Conservation (phyloP, 2,797 vertebrate species). For the Myripristis jacobus region DNA sequence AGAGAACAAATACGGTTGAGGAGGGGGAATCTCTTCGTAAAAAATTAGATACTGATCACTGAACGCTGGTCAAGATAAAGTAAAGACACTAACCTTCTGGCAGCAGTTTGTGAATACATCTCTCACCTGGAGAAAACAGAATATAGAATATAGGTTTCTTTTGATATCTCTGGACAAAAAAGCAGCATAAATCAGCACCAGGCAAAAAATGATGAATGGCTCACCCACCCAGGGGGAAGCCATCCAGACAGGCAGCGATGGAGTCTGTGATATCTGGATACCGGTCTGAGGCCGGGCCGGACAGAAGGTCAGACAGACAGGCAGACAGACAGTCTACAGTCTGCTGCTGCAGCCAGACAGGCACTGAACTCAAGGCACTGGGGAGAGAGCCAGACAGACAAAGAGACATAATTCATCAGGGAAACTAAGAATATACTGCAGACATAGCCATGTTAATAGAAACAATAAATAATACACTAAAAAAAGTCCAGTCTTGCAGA, state of each 20-base stretch:
- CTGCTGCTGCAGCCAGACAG: constrained; percentile 76
- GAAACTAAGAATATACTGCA: background rate
- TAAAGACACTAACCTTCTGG: constrained; percentile 85
- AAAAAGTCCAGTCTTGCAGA: too few species aligned
- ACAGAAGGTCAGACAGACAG: constrained; percentile 85
- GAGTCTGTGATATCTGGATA: constrained; percentile 86
- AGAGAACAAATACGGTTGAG: background rate
- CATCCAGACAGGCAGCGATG: constrained; percentile 89
- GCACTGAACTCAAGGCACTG: constrained; percentile 87
- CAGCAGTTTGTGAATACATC: constrained; percentile 85
- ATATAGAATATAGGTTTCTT: background rate
- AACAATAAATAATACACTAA: background rate
- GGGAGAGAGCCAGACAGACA: constrained; percentile 14
- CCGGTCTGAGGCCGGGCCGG: constrained; percentile 70
- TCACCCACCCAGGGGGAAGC: constrained; percentile 86
- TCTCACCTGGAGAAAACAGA: constrained; percentile 83
- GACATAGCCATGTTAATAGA: background rate
- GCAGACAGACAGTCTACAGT: constrained; percentile 79
- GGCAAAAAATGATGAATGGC: background rate
- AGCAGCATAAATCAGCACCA: background rate
- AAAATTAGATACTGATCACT: background rate
- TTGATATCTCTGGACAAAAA: background rate
- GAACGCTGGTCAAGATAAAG: background rate
- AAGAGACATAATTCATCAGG: background rate
- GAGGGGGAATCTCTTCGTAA: background rate